Evolutionary conservation across 2,113 vertebrate genomes (phyloP), one percentile per base, ranked within the genome.

Genomic region (Alligator sinensis): DNA sequence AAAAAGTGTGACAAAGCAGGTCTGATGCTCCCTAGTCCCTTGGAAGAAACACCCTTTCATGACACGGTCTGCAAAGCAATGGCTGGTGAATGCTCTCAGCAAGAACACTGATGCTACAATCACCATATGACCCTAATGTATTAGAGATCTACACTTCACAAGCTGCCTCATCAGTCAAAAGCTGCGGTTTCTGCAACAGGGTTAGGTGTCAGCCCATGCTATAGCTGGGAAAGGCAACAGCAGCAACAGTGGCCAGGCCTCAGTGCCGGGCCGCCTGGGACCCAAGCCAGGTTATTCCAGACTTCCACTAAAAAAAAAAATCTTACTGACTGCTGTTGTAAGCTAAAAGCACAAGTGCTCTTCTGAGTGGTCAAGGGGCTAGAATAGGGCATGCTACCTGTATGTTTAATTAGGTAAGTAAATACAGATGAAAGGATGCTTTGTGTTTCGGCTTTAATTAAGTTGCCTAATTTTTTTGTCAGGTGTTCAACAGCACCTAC

Each of bases 301-400:
- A 88, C 86, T 96, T 95, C 87, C 92, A 95, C 95, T 94, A 96
- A 94, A 91, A 47, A 38, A 38, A 38, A 47, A 47, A 47, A 47
- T 47, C 47, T 47, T 47, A 47, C 47, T 47, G 47, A 47, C 47
- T 47, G 47, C 47, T 47, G 47, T 47, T 47, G 47, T 47, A 47
- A 47, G 8, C 7, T 47, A 47, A 47, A 47, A 47, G 47, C 47
- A 47, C 47, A 47, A 47, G 47, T 47, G 47, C 47, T 47, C 47
- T 47, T 47, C 47, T 93, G 30, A 72, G 21, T 84, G 13, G 30
- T n/a, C 47, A 47, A 47, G 47, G 47, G 47, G 84, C 77, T 95
- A 94, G 95, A 89, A 97, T 78, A 96, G 94, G 87, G 84, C 82
- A 95, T 96, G 90, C 78, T 88, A 91, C 80, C 89, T 96, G 89